A percentile compares a stretch with the other conserved stretches of the same genome.
phyloP scores from a whole-genome alignment of 2,113 vertebrate genomes.

The Indri indri region DNA sequence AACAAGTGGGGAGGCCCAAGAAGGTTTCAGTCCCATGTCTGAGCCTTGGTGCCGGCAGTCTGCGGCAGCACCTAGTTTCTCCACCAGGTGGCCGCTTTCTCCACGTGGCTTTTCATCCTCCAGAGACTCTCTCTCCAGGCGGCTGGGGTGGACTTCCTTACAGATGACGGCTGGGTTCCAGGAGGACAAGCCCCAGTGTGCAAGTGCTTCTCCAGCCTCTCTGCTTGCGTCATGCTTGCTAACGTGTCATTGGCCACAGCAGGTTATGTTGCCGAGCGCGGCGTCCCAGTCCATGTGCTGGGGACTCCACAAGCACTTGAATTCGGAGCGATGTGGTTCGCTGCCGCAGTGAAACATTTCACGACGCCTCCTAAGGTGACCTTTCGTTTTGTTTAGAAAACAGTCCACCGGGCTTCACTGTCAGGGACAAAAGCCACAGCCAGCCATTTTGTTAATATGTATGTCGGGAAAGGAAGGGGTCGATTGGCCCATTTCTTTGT shows the following conservation, averaged over 20 bases:
- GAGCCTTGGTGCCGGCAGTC: background rate
- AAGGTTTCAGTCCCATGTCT: background rate
- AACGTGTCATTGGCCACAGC: background rate
- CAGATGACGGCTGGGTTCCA: background rate
- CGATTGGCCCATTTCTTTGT: background rate
- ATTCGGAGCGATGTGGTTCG: background rate
- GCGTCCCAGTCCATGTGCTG: background rate
- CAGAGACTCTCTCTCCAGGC: background rate
- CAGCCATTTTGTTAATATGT: background rate
- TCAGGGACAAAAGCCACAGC: background rate
- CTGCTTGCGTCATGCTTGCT: background rate
- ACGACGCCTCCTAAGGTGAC: background rate
- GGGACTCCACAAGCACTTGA: background rate
- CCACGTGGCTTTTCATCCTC: background rate
- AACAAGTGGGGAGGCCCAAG: background rate
- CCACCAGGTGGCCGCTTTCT: constrained; percentile 51
- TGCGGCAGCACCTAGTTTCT: background rate
- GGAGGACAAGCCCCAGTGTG: background rate
- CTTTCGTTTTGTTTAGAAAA: constrained; percentile 5
- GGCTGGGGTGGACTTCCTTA: background rate
- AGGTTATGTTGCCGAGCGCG: background rate
- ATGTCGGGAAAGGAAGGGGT: background rate
- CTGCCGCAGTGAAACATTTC: background rate
- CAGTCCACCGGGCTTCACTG: background rate
- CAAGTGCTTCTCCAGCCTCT: background rate